Base-by-base conservation (phyloP, 2,797 vertebrate genomes). In the Rhinatrema bivittatum region DNA sequence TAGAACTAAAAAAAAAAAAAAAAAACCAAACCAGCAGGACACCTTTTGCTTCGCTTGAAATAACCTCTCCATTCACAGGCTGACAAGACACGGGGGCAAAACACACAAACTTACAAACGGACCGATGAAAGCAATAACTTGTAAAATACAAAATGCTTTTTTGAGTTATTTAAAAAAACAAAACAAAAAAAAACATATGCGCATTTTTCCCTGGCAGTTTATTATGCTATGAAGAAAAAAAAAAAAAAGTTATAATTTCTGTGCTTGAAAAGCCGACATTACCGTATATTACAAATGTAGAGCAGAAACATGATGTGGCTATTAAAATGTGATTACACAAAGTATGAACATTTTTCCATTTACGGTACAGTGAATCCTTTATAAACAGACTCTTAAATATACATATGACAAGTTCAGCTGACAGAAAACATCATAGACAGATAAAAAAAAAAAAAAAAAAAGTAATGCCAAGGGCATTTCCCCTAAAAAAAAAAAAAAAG, bases 311-410 rank as follows among this genome's bases (percentile, higher is more conserved):
- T 58, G 50, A 72, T 4, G 42, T 76, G 76, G 72, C 72, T 73
- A 79, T 78, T 82, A 80, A 84, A 82, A 81, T 73, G 71, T 72
- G 74, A 78, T 78, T 78, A 83, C 80, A 83, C 66, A 78, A 81
- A 78, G 66, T 80, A 74, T 76, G 74, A 74, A 78, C 71, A 72
- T 65, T 65, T n/a, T 71, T 70, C 72, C 72, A 67, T 75, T 84
- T 76, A 82, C 70, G 82, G 72, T 76, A 84, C 74, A 68, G 70
- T 54, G 67, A 71, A 60, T 63, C 73, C 78, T 40, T 68, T 70
- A 63, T 78, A 81, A 79, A 79, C 70, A 76, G 68, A 86, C 72
- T 79, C 59, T 81, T 79, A 85, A 82, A 81, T 82, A 83, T 79
- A 85, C 73, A 77, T 62, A 53, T 74, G 64, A 83, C 62, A 45